Evolutionary conservation across 1,140 invertebrate genomes (phyloP), one percentile per base, ranked within the genome.

Genomic region (Andricus grossulariae): DNA sequence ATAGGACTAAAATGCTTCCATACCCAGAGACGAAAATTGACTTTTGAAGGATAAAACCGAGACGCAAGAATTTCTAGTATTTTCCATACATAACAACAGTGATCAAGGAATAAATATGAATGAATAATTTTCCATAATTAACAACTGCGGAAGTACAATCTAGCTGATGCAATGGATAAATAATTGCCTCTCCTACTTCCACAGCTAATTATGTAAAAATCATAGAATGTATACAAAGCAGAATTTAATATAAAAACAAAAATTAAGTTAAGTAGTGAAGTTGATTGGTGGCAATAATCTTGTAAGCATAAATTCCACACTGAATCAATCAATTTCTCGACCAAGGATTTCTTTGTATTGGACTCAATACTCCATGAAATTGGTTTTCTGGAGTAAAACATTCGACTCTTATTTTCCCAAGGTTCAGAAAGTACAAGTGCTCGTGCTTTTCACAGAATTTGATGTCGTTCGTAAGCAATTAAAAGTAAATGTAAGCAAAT

Each of bases 81-180:
- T 66, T 66, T 45, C 32, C 21, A 55, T 55, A 32, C 13, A 32
- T 66, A 66, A 66, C 39, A 16, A 45, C 25, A 66, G 25, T 39
- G 25, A 39, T 21, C 16, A n/a, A 66, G 60, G 60, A 66, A 66
- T 66, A 66, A 39, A 66, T 66, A 45, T 66, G 32, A 66, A 66
- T 66, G 45, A 66, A 66, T 66, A 66, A 39, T 39, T 66, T 32
- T 66, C 4, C 25, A 39, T 66, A 45, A 66, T 66, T 66, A 45
- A n/a, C n/a, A 6, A 66, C 10, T 66, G 32, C 60, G 60, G 60
- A 66, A 66, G 25, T 66, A 15, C 60, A 66, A 66, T 39, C n/a
- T n/a, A 15, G 4, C 25, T 25, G 21, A 66, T 66, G 4, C 25
- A 32, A 32, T 32, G 0, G 25, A 32, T 32, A 32, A 32, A 5